phyloP scores from a whole-genome alignment of 2,888 invertebrate genomes.

The Drosophila peninsularis region DNA sequence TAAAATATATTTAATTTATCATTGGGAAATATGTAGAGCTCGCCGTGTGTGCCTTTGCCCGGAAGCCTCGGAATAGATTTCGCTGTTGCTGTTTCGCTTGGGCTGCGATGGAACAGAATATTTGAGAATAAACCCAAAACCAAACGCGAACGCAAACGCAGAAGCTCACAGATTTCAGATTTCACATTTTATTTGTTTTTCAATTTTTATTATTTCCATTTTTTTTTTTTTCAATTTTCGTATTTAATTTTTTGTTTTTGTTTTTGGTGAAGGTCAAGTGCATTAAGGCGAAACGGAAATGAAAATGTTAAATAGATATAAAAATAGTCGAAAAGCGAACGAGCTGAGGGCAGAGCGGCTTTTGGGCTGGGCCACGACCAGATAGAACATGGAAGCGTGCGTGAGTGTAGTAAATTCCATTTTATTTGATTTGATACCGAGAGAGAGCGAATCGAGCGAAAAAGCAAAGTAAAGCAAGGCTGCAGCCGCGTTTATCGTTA shows the following conservation, averaged over 20 bases:
- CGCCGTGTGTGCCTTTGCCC: conserved; percentile 13
- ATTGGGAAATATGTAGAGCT: conserved; percentile 3
- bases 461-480: conserved; percentile 11
- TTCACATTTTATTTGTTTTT: conserved; percentile 11
- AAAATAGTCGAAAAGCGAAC: conserved; percentile 51
- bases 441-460: background rate
- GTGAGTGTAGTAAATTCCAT: conserved; percentile 68
- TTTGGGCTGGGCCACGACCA: background rate
- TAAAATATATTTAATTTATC: conserved; percentile 16
- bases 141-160: conserved; percentile 1
- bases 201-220: conserved; percentile 9
- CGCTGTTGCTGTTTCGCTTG: conserved; percentile 39
- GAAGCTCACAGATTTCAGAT: conserved; percentile 15
- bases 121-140: conserved; percentile 34
- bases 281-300: conserved; percentile 80
- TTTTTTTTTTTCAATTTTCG: background rate
- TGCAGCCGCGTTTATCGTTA: conserved; percentile 35
- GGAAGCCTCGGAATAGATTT: conserved; percentile 23
- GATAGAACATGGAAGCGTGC: conserved; percentile 51
- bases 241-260: background rate
- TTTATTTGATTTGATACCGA: conserved; percentile 74
- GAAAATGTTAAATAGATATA: conserved; percentile 70
- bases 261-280: conserved; percentile 73
- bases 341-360: conserved; percentile 1
- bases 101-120: conserved; percentile 37